Evolutionary conservation across 2,888 invertebrate genomes (phyloP), one percentile per base, ranked within the genome.

Genomic region (Leptarthrus brevirostris): DNA sequence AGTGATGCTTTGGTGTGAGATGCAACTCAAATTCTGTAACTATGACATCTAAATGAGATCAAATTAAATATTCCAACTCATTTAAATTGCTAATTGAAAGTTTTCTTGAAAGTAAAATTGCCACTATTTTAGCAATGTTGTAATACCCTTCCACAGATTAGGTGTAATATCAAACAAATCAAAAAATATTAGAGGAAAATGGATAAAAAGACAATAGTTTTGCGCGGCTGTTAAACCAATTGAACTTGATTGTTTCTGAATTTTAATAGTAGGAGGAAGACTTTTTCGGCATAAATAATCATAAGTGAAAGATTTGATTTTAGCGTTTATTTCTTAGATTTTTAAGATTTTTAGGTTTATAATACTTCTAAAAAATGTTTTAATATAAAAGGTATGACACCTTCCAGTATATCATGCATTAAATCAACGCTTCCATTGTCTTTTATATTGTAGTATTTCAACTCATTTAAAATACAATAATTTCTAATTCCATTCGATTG

Each of bases 1-100:
- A 66, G 24, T 66, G 44, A 47, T 66, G 47, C 26, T 66, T 49
- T 2, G 66, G 47, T 24, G 47, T n/a, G 10, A 66, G 44, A 47
- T 66, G 40, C 24, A 22, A 14, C 14, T 26, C 3, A 24, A 20
- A 66, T n/a, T 16, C n/a, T 3, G 22, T 22, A 18, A 22, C 12
- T 20, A 66, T 6, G 16, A 22, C 10, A 14, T 3, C 47, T 22
- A 66, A 47, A 5, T 66, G 66, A n/a, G 49, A n/a, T 2, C n/a
- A n/a, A n/a, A n/a, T n/a, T n/a, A 6, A 14, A 47, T 44, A 44
- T 47, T 20, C 18, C 12, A 47, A 24, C 14, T 66, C 3, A 22
- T 36, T 12, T 22, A 40, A 18, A 66, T 24, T 24, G 10, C 22
- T 10, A n/a, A 44, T 18, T 14, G 66, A 47, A 47, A 47, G 40